Base-by-base conservation (phyloP, 2,888 invertebrate species). In the Brachycybe producta region DNA sequence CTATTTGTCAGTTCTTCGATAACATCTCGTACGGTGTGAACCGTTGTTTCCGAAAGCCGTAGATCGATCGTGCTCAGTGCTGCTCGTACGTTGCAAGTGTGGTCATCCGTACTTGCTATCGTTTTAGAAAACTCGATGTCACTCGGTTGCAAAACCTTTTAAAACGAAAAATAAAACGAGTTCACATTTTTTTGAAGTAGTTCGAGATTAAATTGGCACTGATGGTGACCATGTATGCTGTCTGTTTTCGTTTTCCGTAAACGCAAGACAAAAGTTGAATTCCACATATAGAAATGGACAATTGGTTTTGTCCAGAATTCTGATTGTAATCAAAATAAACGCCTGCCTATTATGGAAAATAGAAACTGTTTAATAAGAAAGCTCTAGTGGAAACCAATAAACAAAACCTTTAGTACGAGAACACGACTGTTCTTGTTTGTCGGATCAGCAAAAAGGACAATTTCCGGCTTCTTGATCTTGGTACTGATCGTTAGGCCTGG, bases 381-480 rank as follows among this genome's bases (percentile, higher is more conserved):
- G n/a, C n/a, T 39, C 3, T 39, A 13, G 23, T 4, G 13, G 21
- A 13, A 38, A 38, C 24, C 19, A 7, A 24, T 41, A 23, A 41
- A 30, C n/a, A 35, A 13, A 15, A 67, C 67, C 61, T 82, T 75
- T 7, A 84, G 70, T 11, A 84, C 73, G 36, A 81, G 64, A 3
- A 79, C 76, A 58, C 77, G 75, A 1, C 78, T 76, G 51, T 64
- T 60, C 19, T 57, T 52, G 17, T 61, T 59, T 4, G 62, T 61
- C 3, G 68, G 67, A 40, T 68, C 66, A 0, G 81, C 79, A 62
- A 82, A 78, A 58, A 85, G 73, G 67, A 84, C 76, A 43, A 85
- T 71, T 66, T 85, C 84, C 1, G 85, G 84, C 61, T 81, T 78
- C 27, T 82, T 77, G 58, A 84, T 74, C 59, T 82, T 76, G 23